These are phyloP conservation scores for Apogon hyalosoma DNA, from an alignment of 2,797 vertebrate species.

Conservation along the genomic window DNA sequence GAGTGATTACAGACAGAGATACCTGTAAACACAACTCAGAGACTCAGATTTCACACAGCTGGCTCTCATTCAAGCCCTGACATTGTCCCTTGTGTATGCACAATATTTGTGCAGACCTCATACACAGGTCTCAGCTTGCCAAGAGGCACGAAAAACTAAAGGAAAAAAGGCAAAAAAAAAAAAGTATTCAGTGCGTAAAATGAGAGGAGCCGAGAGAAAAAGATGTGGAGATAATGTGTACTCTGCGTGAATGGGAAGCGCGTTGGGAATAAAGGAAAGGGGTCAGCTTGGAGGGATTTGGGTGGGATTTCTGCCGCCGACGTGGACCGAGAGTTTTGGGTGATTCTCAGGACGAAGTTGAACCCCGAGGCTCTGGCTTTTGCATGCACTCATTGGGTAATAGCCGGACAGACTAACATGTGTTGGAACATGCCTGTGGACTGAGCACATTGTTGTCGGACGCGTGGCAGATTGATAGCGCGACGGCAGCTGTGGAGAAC, in stretches of 20 bases:
- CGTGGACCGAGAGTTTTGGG: conserved; percentile 22
- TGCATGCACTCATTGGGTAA: conserved; percentile 17
- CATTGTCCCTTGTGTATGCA: conserved; percentile 36
- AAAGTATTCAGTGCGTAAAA: conserved; percentile 47
- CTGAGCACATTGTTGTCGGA: conserved; percentile 62
- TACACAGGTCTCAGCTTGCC: conserved; percentile 67
- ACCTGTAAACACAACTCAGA: conserved; percentile 35
- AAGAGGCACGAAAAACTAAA: conserved; percentile 32
- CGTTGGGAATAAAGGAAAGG: conserved; percentile 28
- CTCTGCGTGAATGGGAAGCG: conserved; percentile 21
- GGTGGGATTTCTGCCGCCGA: conserved; percentile 25
- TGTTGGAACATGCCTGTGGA: conserved; percentile 67
- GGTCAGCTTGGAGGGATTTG: conserved; percentile 31
- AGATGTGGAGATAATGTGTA: conserved; percentile 41
- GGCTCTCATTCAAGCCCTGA: conserved; percentile 51
- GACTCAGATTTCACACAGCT: conserved; percentile 53
- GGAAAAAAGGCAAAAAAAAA: background rate
- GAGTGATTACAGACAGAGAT: conserved; percentile 29
- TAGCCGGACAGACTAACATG: conserved; percentile 53
- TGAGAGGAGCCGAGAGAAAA: conserved; percentile 23
- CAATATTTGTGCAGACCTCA: conserved; percentile 33
- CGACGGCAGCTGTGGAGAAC: conserved; percentile 55
- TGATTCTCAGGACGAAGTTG: conserved; percentile 20
- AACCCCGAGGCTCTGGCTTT: conserved; percentile 10
- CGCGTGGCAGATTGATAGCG: conserved; percentile 63